Evolutionary conservation across 2,113 vertebrate genomes (phyloP).

Genomic region (Rhinopithecus roxellana): DNA sequence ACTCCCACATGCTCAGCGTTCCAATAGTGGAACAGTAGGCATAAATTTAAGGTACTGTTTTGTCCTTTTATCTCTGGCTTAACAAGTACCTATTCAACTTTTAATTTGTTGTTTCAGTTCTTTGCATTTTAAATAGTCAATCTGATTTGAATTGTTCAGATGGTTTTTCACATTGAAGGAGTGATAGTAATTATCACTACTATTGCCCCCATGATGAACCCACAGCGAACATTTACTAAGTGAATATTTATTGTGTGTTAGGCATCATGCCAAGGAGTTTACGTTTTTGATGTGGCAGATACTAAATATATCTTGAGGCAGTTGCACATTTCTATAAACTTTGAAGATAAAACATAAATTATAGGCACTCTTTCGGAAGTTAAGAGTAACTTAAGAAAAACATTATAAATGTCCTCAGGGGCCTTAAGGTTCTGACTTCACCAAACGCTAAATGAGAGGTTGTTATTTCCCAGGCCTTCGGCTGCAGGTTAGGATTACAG

Average conservation of each 20-base stretch:
- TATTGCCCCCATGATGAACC: background rate
- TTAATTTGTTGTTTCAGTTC: background rate
- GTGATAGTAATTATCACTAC: background rate
- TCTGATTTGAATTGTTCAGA: background rate
- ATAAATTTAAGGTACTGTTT: background rate
- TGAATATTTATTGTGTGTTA: background rate
- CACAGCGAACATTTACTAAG: background rate
- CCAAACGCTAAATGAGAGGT: background rate
- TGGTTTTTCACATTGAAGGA: background rate
- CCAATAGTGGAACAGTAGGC: too few species aligned
- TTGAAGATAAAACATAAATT: background rate
- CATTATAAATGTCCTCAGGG: background rate
- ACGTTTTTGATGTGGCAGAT: background rate
- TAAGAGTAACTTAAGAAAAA: background rate
- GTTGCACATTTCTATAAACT: background rate
- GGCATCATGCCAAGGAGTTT: background rate
- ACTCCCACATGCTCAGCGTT: too few species aligned
- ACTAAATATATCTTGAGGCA: background rate
- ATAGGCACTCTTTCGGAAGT: background rate
- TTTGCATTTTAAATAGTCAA: background rate
- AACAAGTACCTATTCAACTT: background rate
- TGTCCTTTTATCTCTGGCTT: background rate
- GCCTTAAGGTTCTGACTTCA: background rate
- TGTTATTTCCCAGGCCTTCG: background rate
- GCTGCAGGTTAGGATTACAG: background rate